Percentiles rank a stretch among this genome's conserved stretches.
These are phyloP conservation scores for Nebria ingens DNA, from an alignment of 1,140 invertebrate species.

Conservation along the genomic window DNA sequence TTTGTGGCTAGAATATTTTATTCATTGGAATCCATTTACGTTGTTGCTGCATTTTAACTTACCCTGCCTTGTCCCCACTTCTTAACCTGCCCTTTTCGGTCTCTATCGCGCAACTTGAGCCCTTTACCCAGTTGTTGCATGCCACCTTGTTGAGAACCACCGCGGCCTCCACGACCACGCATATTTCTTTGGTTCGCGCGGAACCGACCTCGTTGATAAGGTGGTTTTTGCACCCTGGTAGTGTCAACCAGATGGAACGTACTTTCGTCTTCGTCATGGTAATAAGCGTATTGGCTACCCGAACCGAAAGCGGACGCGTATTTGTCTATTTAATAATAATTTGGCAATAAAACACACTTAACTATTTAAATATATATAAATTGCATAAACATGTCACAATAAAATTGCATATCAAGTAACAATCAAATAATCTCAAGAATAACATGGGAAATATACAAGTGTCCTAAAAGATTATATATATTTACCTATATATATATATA, in stretches of 20 bases:
- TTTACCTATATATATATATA: too few relatives aligned
- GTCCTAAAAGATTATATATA: too few relatives aligned
- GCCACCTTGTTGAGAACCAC: constrained; percentile 46
- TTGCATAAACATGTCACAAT: too few relatives aligned
- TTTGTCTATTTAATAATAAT: too few relatives aligned
- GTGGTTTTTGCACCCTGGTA: constrained; percentile 78
- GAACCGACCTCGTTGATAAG: constrained; percentile 81
- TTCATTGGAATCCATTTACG: neutral
- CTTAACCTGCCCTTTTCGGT: constrained; percentile 58
- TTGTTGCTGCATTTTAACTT: constrained; percentile 24
- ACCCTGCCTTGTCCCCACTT: constrained; percentile 80
- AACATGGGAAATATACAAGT: too few relatives aligned
- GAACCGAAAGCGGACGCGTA: constrained; percentile 93
- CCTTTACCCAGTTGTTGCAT: constrained; percentile 54
- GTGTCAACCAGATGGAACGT: constrained; percentile 98
- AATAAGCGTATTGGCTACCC: constrained; percentile 92
- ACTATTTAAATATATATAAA: too few relatives aligned
- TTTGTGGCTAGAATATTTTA: constrained; percentile 47
- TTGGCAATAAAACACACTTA: too few relatives aligned
- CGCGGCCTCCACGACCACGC: constrained; percentile 62
- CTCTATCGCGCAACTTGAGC: constrained; percentile 43
- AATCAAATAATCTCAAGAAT: too few relatives aligned
- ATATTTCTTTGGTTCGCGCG: constrained; percentile 71
- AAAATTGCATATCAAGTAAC: too few relatives aligned
- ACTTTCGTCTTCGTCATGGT: constrained; percentile 96